A percentile compares a stretch with the other conserved stretches of the same genome.
Evolutionary conservation across 1,140 invertebrate species (phyloP).

Genomic region (Anthonomus grandis): DNA sequence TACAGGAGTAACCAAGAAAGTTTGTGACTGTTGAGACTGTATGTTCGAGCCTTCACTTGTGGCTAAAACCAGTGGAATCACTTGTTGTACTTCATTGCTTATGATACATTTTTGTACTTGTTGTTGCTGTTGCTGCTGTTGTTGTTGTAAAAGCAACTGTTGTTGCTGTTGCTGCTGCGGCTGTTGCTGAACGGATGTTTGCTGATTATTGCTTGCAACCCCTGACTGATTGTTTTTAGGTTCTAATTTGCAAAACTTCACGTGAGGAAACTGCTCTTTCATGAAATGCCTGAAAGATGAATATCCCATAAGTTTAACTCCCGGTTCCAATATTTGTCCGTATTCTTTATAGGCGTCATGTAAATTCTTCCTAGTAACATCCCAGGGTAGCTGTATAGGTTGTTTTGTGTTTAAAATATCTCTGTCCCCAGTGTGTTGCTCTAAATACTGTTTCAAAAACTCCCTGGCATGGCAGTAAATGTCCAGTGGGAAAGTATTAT

Average conservation of each 20-base stretch:
- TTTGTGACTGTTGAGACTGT: constrained; percentile 50
- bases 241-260: constrained; percentile 69
- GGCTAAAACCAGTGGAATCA: constrained; percentile 59
- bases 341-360: constrained; percentile 71
- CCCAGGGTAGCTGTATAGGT: constrained; percentile 62
- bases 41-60: constrained; percentile 42
- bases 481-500: constrained; percentile 75
- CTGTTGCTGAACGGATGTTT: constrained; percentile 47
- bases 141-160: constrained; percentile 51
- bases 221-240: no score
- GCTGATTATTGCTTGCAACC: constrained; percentile 48
- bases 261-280: constrained; percentile 76
- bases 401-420: constrained; percentile 53
- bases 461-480: constrained; percentile 73
- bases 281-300: constrained; percentile 76
- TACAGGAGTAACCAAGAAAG: constrained; percentile 60
- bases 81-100: constrained; percentile 52
- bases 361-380: constrained; percentile 67
- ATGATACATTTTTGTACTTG: constrained; percentile 55
- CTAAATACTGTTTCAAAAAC: constrained; percentile 69
- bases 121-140: constrained; percentile 53
- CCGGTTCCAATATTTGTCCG: constrained; percentile 62
- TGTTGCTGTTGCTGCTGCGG: constrained; percentile 49
- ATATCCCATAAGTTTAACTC: constrained; percentile 72
- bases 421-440: constrained; percentile 56